phyloP scores from a whole-genome alignment of 1,140 invertebrate species.

The Penaeus vannamei region DNA sequence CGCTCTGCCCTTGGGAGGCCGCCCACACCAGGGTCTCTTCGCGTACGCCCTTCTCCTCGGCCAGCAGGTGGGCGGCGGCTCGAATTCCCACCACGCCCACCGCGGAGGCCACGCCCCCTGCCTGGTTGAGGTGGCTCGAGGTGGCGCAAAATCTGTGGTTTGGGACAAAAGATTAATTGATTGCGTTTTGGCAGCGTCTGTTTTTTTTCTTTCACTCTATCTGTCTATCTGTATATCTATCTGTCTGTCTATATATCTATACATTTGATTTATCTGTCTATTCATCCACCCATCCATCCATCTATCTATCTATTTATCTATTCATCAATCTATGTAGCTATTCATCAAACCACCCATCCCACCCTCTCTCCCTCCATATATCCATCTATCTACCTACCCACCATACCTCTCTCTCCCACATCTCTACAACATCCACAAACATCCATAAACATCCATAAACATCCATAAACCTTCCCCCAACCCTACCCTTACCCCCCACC shows the following conservation, averaged over 20 bases:
- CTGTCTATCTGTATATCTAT: background rate
- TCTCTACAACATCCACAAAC: no score
- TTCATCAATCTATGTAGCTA: background rate
- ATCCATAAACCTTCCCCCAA: no score
- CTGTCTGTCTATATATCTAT: no score
- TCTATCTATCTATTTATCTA: no score
- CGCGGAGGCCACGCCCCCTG: constrained; percentile 12
- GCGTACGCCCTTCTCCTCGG: background rate
- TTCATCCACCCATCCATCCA: no score
- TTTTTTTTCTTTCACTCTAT: no score
- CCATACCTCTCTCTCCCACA: background rate
- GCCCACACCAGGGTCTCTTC: constrained; percentile 24
- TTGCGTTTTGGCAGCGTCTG: background rate
- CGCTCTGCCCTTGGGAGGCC: constrained; percentile 20
- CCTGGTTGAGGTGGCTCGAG: constrained; percentile 31
- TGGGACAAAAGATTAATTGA: background rate
- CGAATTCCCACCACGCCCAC: constrained; percentile 37
- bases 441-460: no score
- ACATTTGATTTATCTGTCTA: no score
- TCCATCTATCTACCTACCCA: no score
- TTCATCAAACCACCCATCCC: background rate
- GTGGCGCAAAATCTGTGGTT: constrained; percentile 31
- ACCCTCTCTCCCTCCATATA: background rate
- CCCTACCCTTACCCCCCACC: no score
- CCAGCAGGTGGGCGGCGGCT: constrained; percentile 41